phyloP scores from a whole-genome alignment of 2,113 vertebrate species.

The Thamnophis sirtalis region DNA sequence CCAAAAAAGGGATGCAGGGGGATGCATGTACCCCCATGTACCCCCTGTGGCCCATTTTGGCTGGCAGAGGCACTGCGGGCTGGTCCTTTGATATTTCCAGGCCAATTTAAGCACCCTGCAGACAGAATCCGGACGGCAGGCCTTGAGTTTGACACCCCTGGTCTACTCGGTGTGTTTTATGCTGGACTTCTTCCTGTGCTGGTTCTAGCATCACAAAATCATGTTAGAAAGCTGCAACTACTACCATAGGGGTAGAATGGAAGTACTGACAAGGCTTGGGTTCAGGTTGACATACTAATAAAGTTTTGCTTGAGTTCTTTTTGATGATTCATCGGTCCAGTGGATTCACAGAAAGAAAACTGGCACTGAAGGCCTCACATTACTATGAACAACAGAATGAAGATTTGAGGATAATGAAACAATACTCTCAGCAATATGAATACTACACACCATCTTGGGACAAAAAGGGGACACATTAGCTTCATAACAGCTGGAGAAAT shows the following conservation, averaged over 20 bases:
- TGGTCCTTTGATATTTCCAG: too few relatives aligned
- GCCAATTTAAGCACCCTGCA: too few relatives aligned
- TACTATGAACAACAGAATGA: conserved; percentile 51
- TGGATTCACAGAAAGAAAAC: conserved; percentile 49
- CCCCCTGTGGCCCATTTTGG: too few relatives aligned
- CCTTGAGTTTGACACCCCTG: fast-evolving
- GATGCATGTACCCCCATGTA: too few relatives aligned
- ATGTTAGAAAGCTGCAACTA: neutral
- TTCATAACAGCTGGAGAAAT: conserved; percentile 37
- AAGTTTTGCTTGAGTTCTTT: conserved; percentile 42
- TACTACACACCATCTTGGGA: conserved; percentile 40
- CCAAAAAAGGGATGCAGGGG: too few relatives aligned
- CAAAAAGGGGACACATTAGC: conserved; percentile 62
- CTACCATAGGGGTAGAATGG: neutral
- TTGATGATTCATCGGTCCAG: conserved; percentile 55
- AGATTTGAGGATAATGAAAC: conserved; percentile 55
- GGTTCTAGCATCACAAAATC: neutral
- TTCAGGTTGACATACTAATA: conserved; percentile 29
- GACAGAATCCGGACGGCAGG: too few relatives aligned
- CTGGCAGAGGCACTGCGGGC: too few relatives aligned
- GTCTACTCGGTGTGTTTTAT: fast-evolving
- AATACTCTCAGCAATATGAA: conserved; percentile 51
- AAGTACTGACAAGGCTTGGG: neutral
- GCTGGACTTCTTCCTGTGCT: neutral
- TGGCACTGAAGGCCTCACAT: conserved; percentile 45